Conservation (phyloP, 2,888 invertebrate genomes). For the Elysia crispata region DNA sequence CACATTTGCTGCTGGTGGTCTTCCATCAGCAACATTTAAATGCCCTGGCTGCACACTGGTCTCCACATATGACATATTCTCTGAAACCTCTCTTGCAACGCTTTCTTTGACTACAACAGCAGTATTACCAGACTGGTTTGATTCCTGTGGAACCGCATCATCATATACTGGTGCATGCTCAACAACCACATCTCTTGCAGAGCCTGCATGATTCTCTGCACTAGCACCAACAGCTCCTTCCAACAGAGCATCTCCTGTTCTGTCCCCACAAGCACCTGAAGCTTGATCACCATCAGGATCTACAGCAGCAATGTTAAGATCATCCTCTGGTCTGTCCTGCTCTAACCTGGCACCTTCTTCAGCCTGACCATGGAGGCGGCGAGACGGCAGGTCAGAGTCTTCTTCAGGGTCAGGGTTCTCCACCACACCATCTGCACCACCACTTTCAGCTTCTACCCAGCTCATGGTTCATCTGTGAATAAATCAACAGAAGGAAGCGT, state of each 20-base stretch:
- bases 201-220: background rate
- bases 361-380: conserved; percentile 1
- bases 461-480: conserved; percentile 41
- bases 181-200: background rate
- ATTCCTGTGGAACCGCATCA: background rate
- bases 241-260: background rate
- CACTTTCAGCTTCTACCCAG: conserved; percentile 46
- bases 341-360: conserved; percentile 25
- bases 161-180: background rate
- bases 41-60: conserved; percentile 26
- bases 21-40: conserved; percentile 41
- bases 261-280: background rate
- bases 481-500: background rate
- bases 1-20: conserved; percentile 30
- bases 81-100: conserved; percentile 13
- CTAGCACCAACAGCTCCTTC: background rate
- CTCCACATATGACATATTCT: conserved; percentile 30
- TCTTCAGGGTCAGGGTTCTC: conserved; percentile 58
- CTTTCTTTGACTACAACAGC: conserved; percentile 11
- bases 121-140: background rate
- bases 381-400: conserved; percentile 48
- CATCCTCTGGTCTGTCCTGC: conserved; percentile 46
- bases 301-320: conserved; percentile 9
- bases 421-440: conserved; percentile 42
- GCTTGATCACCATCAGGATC: conserved; percentile 9